Conservation (phyloP, 1,140 invertebrate species). For the Aphidius gifuensis region DNA sequence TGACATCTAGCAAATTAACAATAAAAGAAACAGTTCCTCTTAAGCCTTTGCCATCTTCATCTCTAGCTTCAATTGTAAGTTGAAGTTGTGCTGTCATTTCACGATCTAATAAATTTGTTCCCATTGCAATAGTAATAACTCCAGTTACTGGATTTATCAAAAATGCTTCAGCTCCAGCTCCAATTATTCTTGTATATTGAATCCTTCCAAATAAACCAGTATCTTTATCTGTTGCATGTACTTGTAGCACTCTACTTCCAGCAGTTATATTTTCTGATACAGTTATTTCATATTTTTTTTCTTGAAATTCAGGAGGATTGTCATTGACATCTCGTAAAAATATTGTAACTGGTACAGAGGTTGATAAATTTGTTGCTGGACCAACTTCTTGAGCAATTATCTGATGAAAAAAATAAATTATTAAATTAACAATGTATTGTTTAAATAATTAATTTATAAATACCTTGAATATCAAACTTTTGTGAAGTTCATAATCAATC, state of each 20-base stretch:
- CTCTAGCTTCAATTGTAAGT: constrained; percentile 79
- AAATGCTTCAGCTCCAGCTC: constrained; percentile 72
- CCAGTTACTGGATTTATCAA: constrained; percentile 76
- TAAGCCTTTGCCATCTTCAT: constrained; percentile 78
- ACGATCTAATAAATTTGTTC: constrained; percentile 75
- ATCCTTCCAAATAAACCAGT: constrained; percentile 69
- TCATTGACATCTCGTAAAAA: constrained; percentile 87
- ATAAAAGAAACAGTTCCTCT: constrained; percentile 68
- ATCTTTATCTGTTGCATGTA: constrained; percentile 74
- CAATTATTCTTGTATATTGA: constrained; percentile 73
- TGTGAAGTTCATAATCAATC: constrained; percentile 78
- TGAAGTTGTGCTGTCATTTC: constrained; percentile 74
- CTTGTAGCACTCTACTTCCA: constrained; percentile 71
- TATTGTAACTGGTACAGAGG: constrained; percentile 71
- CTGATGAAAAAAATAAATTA: constrained; percentile 45
- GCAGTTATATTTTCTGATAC: constrained; percentile 76
- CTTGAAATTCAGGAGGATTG: constrained; percentile 78
- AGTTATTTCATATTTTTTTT: constrained; percentile 69
- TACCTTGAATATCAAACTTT: constrained; percentile 69
- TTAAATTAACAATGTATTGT: constrained; percentile 2
- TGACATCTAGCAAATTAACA: constrained; percentile 77
- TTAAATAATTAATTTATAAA: constrained; percentile 13
- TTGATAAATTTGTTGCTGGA: constrained; percentile 69
- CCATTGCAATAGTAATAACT: constrained; percentile 72
- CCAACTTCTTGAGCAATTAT: constrained; percentile 78